Evolutionary conservation across 2,888 invertebrate species (phyloP).

Genomic region (Priocnemis perturbator): DNA sequence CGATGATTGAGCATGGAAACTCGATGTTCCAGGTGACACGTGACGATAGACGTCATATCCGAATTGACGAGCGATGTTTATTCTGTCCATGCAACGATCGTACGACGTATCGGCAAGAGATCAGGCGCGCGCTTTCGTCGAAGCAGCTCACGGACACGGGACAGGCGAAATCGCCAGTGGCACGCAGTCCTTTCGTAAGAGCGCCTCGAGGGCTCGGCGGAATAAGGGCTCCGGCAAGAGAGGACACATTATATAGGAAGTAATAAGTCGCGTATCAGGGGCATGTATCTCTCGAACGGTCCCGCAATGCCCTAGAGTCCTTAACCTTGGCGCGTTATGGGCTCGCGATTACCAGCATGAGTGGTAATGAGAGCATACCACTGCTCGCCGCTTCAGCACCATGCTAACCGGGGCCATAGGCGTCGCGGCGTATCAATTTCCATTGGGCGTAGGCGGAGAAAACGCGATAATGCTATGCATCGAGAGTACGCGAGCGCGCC

Average conservation of each 20-base stretch:
- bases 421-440: conserved; percentile 20
- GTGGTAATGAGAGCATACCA: conserved; percentile 55
- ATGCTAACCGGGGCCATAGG: conserved; percentile 26
- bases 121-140: no score
- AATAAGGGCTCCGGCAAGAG: neutral
- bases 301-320: conserved; percentile 54
- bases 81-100: no score
- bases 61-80: no score
- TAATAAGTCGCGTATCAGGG: conserved; percentile 40
- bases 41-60: no score
- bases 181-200: neutral
- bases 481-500: neutral
- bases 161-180: neutral
- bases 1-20: no score
- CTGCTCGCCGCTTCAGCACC: conserved; percentile 10
- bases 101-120: no score
- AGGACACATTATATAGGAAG: conserved; percentile 27
- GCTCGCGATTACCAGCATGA: conserved; percentile 33
- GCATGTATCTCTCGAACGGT: conserved; percentile 45
- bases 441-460: neutral
- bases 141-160: no score
- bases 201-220: neutral
- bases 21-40: no score
- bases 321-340: conserved; percentile 54
- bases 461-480: neutral